phyloP scores from a whole-genome alignment of 2,888 invertebrate species.

The Nymphalis urticae region DNA sequence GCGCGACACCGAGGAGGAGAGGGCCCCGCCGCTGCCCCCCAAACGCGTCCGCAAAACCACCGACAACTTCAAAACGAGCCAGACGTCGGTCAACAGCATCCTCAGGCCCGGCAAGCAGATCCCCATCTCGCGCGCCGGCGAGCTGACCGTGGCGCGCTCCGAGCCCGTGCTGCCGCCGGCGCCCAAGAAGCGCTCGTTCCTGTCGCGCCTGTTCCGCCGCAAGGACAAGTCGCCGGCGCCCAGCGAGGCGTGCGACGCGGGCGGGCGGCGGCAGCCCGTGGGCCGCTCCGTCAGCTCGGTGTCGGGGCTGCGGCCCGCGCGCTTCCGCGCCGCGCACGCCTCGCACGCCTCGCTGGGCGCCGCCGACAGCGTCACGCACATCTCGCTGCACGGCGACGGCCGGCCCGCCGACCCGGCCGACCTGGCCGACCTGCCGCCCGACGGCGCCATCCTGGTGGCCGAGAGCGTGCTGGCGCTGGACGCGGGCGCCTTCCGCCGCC shows the following conservation, averaged over 20 bases:
- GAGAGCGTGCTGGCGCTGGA: conserved; percentile 76
- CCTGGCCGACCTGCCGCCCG: conserved; percentile 56
- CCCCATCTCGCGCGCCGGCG: conserved; percentile 56
- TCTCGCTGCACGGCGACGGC: conserved; percentile 84
- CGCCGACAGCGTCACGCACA: conserved; percentile 84
- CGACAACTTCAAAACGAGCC: conserved; percentile 68
- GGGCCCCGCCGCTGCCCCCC: conserved; percentile 90
- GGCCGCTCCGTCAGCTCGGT: conserved; percentile 83
- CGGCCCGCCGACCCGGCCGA: conserved; percentile 37
- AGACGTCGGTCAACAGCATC: conserved; percentile 69
- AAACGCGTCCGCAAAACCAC: conserved; percentile 85
- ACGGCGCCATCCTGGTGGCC: conserved; percentile 83
- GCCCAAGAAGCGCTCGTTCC: conserved; percentile 73
- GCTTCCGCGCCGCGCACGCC: conserved; percentile 66
- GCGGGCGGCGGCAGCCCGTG: conserved; percentile 66
- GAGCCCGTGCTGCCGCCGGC: conserved; percentile 72
- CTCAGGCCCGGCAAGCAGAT: conserved; percentile 65
- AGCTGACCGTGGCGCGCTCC: conserved; percentile 60
- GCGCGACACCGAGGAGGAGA: conserved; percentile 82
- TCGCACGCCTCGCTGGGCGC: conserved; percentile 73
- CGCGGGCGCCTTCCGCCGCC: conserved; percentile 63
- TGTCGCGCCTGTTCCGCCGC: conserved; percentile 72
- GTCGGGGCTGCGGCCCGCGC: conserved; percentile 72
- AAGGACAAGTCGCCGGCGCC: conserved; percentile 74
- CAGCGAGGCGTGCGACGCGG: conserved; percentile 61